These are phyloP conservation scores for Littorina saxatilis DNA, from an alignment of 1,140 invertebrate genomes.

Conservation along the genomic window DNA sequence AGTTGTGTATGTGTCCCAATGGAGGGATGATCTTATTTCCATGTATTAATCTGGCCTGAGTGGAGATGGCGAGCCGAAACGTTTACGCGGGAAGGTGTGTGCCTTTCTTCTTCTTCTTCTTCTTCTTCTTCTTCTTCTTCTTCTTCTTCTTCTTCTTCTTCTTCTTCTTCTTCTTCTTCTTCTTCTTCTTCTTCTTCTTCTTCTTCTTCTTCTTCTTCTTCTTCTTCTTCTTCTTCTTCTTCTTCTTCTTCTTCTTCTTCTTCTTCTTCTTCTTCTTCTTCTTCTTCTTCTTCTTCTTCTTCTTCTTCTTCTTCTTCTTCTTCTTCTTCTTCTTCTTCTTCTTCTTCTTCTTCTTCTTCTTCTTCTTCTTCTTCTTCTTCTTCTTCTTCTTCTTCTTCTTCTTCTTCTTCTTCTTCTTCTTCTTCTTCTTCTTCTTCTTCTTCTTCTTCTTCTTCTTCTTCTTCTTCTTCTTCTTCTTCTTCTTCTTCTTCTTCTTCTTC, in stretches of 20 bases:
- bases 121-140: background rate
- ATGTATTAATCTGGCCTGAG: too few species aligned
- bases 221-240: background rate
- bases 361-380: background rate
- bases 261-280: background rate
- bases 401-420: too few species aligned
- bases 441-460: too few species aligned
- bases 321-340: background rate
- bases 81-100: background rate
- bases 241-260: too few species aligned
- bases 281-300: constrained; percentile 12
- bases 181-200: background rate
- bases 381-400: too few species aligned
- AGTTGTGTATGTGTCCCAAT: too few species aligned
- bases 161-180: background rate
- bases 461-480: too few species aligned
- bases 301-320: constrained; percentile 12
- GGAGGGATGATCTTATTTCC: too few species aligned
- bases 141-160: background rate
- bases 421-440: too few species aligned
- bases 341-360: background rate
- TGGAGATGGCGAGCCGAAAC: too few species aligned
- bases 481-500: too few species aligned
- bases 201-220: too few species aligned
- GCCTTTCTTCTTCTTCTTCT: background rate